Percentiles rank a stretch among this genome's conserved stretches.
Evolutionary conservation across 1,140 invertebrate species (phyloP).

Genomic region (Ostrea edulis): DNA sequence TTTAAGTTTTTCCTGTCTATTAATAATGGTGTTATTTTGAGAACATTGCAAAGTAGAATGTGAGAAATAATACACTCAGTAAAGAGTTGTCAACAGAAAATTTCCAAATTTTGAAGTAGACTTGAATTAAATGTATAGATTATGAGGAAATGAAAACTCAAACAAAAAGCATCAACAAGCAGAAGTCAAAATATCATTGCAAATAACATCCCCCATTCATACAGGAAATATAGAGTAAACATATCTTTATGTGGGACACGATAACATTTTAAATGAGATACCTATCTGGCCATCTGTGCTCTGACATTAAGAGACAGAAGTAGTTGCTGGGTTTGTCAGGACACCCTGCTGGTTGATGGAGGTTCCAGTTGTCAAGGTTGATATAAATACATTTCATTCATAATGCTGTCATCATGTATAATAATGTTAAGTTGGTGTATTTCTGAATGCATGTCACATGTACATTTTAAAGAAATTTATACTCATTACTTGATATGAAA

Average conservation of each 20-base stretch:
- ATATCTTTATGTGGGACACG: background rate
- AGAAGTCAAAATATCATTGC: background rate
- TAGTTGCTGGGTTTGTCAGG: background rate
- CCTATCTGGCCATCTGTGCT: conserved; percentile 4
- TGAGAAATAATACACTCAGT: too few species aligned
- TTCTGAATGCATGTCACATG: background rate
- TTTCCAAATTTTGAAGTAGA: too few species aligned
- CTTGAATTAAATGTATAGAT: background rate
- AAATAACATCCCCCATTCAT: background rate
- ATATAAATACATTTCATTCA: conserved; percentile 13
- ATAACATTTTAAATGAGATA: conserved; percentile 30
- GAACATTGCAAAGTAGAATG: background rate
- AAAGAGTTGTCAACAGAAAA: too few species aligned
- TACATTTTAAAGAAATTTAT: background rate
- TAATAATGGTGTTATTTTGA: background rate
- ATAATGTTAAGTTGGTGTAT: background rate
- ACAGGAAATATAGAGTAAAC: conserved; percentile 20
- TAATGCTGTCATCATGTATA: background rate
- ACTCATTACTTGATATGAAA: background rate
- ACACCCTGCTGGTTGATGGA: background rate
- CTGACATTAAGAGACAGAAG: background rate
- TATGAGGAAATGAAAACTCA: background rate
- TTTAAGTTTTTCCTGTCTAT: background rate
- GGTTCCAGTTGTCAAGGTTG: background rate
- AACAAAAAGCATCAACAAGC: background rate